Percentiles rank a stretch among this genome's conserved stretches.
These are phyloP conservation scores for Theristicus caerulescens DNA, from an alignment of 2,113 vertebrate genomes.

Conservation along the genomic window DNA sequence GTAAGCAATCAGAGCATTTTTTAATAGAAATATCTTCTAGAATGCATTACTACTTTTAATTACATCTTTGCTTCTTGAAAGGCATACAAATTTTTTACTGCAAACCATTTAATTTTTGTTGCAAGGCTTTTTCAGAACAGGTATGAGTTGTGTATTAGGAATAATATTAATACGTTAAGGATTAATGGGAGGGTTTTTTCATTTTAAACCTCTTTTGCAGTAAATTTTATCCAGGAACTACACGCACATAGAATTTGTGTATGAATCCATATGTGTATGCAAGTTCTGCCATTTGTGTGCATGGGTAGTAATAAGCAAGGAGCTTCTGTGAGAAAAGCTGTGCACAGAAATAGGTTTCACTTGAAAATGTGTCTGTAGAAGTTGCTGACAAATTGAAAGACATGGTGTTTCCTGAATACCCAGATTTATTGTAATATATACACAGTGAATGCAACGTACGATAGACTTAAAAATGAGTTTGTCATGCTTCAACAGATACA, in stretches of 20 bases:
- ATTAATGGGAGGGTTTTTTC: neutral
- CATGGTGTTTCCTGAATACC: neutral
- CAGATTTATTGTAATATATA: neutral
- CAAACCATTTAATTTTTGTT: neutral
- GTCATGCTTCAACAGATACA: neutral
- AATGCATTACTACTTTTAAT: neutral
- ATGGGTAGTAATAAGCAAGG: neutral
- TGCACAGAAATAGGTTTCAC: neutral
- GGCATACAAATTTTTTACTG: neutral
- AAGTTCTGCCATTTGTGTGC: constrained; percentile 7
- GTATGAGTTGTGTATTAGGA: constrained; percentile 23
- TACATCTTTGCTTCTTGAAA: neutral
- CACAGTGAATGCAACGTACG: neutral
- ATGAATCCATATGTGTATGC: neutral
- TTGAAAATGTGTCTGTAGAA: neutral
- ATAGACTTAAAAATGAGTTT: neutral
- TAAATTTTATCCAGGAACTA: neutral
- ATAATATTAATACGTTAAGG: neutral
- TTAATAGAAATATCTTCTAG: neutral
- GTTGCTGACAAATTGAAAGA: constrained; percentile 25
- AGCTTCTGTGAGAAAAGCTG: constrained; percentile 31
- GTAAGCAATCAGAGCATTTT: neutral
- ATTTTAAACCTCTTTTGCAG: neutral
- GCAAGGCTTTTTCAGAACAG: constrained; percentile 30
- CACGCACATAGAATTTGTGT: neutral